Evolutionary conservation across 2,888 invertebrate genomes (phyloP), one percentile per base, ranked within the genome.

Genomic region (Heliconius ismenius): DNA sequence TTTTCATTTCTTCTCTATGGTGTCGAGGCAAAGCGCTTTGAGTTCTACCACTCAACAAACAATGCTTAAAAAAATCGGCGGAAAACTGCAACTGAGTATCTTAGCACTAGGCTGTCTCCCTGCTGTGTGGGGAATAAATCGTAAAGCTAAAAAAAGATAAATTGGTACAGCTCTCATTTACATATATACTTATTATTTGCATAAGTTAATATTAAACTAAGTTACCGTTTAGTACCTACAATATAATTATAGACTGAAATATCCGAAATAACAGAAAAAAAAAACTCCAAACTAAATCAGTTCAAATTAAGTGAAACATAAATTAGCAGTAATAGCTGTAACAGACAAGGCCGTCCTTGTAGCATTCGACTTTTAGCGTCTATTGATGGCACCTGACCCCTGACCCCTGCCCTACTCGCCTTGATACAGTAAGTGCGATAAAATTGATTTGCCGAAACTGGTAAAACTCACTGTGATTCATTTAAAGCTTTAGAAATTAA

Each of bases 371-470:
- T 72, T 58, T 76, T 64, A n/a, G 58, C 58, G 60, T 54, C 65
- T 63, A 70, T 68, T 74, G 70, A 63, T 62, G 74, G 43, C 75
- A 77, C 75, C 74, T 58, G 39, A 39, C 36, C 36, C 36, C 36
- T 3, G 36, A 39, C 39, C 32, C 77, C 79, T 18, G 75, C 77
- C 79, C 79, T 76, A 81, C 75, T 78, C 75, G 73, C 74, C 70
- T 78, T 76, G 78, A 78, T 79, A 79, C 67, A 73, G 63, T 62
- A 62, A 62, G 26, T 78, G 54, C 76, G 73, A 75, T 69, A 78
- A 43, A 79, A 75, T 79, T 78, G 75, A 78, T 78, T 78, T 78
- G 78, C 75, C 70, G 70, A 78, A 75, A 60, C 65, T 79, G 68
- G 64, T 72, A 60, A 75, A 76, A 64, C 64, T 72, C 58, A 63